phyloP scores from a whole-genome alignment of 2,797 vertebrate species.

The Malurus splendens region DNA sequence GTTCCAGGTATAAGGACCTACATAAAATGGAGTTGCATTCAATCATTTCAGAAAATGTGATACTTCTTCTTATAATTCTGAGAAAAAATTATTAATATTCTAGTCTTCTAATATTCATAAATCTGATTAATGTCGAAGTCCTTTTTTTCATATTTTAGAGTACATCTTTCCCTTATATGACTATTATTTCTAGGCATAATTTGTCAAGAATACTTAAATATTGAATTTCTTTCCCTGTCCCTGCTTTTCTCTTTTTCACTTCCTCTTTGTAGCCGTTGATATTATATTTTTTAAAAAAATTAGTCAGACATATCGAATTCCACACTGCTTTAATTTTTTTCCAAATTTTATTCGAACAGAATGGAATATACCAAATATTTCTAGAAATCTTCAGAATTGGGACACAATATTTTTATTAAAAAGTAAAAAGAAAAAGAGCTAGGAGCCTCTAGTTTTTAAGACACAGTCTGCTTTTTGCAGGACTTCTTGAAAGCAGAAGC shows the following conservation, averaged over 20 bases:
- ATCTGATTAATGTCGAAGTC: conserved; percentile 43
- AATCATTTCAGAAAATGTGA: conserved; percentile 47
- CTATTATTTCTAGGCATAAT: conserved; percentile 12
- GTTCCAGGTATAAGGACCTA: conserved; percentile 37
- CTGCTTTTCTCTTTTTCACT: background rate
- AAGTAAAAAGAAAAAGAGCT: accelerated
- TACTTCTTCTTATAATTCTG: conserved; percentile 49
- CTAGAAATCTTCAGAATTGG: background rate
- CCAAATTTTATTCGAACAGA: background rate
- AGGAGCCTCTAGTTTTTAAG: background rate
- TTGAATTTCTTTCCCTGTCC: background rate
- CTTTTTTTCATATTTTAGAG: background rate
- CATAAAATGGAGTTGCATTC: conserved; percentile 22
- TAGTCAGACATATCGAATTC: background rate
- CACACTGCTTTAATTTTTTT: background rate
- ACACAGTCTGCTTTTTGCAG: background rate
- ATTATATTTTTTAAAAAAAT: background rate
- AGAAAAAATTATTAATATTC: conserved; percentile 50
- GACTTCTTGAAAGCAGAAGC: background rate
- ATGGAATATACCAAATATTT: background rate
- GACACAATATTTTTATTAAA: background rate
- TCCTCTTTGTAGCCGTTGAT: background rate
- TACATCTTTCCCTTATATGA: conserved; percentile 1
- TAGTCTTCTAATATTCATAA: conserved; percentile 24
- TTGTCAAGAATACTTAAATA: conserved; percentile 18